Evolutionary conservation across 2,113 vertebrate species (phyloP).

Genomic region (Nematolebias whitei): DNA sequence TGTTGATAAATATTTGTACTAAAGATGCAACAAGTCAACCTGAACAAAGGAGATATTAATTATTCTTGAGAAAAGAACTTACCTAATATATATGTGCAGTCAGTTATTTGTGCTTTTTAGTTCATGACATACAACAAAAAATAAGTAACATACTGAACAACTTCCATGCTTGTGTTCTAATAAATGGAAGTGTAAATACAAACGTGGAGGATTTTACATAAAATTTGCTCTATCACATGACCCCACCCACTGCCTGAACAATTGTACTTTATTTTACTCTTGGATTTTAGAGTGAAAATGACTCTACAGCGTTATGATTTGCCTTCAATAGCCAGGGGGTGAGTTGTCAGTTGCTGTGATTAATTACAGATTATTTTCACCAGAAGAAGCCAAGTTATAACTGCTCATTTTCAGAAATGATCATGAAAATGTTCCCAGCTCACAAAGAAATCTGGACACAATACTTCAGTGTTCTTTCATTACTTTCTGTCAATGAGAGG

Average conservation of each 20-base stretch:
- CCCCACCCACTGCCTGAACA: not conserved
- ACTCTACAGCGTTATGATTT: not conserved
- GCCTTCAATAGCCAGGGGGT: not conserved
- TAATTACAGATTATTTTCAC: slow-evolving; percentile 5
- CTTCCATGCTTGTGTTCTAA: slow-evolving; percentile 2
- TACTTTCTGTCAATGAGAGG: not conserved
- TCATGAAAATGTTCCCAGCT: too few species aligned
- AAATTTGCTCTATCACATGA: not conserved
- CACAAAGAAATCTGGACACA: not conserved
- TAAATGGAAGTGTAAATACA: not conserved
- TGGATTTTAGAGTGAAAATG: not conserved
- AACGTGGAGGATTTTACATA: not conserved
- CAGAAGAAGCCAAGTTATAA: not conserved
- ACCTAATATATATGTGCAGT: not conserved
- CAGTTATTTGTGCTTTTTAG: not conserved
- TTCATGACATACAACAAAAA: too few species aligned
- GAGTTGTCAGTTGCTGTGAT: not conserved
- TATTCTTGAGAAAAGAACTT: not conserved
- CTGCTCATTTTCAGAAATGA: not conserved
- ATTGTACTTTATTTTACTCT: not conserved
- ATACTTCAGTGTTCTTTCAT: not conserved
- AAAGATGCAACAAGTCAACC: too few species aligned
- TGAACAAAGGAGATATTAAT: too few species aligned
- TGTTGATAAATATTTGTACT: too few species aligned
- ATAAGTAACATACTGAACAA: not conserved